A percentile compares a stretch with the other conserved stretches of the same genome.
Evolutionary conservation across 2,888 invertebrate genomes (phyloP).

Genomic region (Taenaris catops): DNA sequence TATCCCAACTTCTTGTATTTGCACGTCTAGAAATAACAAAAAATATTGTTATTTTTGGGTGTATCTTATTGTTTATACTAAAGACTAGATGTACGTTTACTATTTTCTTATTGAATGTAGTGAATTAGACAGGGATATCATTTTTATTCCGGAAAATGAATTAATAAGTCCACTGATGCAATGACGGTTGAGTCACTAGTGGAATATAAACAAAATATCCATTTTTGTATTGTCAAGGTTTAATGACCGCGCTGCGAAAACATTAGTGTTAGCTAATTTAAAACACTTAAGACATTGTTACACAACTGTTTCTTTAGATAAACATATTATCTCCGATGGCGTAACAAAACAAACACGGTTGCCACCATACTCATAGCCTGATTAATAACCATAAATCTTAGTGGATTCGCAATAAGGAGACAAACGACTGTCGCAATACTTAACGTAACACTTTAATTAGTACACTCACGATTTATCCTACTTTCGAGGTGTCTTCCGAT

Average conservation of each 20-base stretch:
- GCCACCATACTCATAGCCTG: constrained; percentile 38
- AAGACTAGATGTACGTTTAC: no score
- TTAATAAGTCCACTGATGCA: no score
- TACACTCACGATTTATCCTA: constrained; percentile 67
- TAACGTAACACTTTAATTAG: constrained; percentile 68
- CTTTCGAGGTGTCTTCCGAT: constrained; percentile 64
- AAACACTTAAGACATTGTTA: constrained; percentile 52
- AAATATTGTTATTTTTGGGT: no score
- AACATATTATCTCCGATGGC: constrained; percentile 52
- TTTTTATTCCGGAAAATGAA: no score
- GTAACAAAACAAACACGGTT: constrained; percentile 55
- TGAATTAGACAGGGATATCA: no score
- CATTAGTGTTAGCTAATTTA: constrained; percentile 46
- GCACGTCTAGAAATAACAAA: no score
- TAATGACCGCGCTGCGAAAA: constrained; percentile 4
- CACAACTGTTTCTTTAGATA: constrained; percentile 53
- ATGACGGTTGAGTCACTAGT: no score
- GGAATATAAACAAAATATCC: no score
- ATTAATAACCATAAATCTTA: constrained; percentile 60
- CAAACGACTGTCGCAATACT: constrained; percentile 59
- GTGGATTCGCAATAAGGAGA: constrained; percentile 58
- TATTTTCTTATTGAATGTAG: no score
- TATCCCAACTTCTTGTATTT: no score
- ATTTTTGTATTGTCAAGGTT: no score
- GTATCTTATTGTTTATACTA: no score